Base-by-base conservation (phyloP, 2,113 vertebrate species). In the Hypanus sabinus region DNA sequence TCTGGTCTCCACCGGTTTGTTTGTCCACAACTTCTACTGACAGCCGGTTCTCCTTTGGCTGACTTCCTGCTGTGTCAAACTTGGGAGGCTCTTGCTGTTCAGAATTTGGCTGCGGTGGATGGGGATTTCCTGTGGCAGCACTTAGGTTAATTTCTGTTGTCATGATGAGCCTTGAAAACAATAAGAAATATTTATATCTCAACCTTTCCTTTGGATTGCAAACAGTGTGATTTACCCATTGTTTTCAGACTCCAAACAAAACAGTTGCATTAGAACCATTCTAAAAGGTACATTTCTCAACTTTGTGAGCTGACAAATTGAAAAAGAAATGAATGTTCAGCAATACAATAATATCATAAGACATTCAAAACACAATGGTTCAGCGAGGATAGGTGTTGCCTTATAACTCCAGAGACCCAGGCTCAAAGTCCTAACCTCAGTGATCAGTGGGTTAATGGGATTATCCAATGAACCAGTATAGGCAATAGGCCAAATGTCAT, bases 131-230 rank as follows among this genome's bases (percentile, higher is more conserved):
- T 73, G 11, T 73, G 22, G 68, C 91, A 93, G 91, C 36, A 30
- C 36, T 93, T 14, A 95, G 94, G 95, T 96, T 97, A 96, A 96
- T 97, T 96, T 99, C 98, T 97, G 99, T 99, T 94, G 98, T 99
- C 99, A 99, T 99, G 97, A 96, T 97, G 96, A 95, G 95, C 14
- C 94, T 75, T 16, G 20, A 95, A 95, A 65, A 94, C 46, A 46
- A 46, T 3, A 46, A 46, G 46, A 46, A 46, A 46, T 46, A 46
- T 46, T 46, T 46, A 46, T 1, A 46, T 46, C 46, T 46, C 46
- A 46, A 46, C 4, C 46, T 46, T 46, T 46, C 46, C 46, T 46
- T 46, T 46, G 46, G 46, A 46, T 46, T 46, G 46, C 46, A 46
- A n/a, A 46, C 4, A 46, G 46, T 46, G 46, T 46, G 46, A 46